Evolutionary conservation across 2,888 invertebrate species (phyloP), one percentile per base, ranked within the genome.

Genomic region (Teinopalpus imperialis): DNA sequence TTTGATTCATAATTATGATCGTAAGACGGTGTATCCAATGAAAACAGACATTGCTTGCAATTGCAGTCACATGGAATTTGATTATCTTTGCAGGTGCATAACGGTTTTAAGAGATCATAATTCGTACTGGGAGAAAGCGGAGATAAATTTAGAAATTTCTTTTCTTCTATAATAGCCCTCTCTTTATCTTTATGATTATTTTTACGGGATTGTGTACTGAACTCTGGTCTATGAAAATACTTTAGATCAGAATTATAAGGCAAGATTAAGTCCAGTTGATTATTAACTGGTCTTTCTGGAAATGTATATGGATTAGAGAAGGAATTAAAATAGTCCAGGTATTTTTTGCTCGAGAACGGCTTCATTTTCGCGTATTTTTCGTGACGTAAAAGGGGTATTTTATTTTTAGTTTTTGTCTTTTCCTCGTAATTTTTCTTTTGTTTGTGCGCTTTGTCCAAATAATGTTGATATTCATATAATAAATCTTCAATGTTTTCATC

Each of bases 371-470:
- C 53, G 51, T 60, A 81, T 48, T 68, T 70, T 12, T 85, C 82
- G 36, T 72, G 79, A 3, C 67, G 72, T 34, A 73, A 32, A 7
- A 68, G 56, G 1, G 86, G 86, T 16, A 81, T 72, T 64, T 82
- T 85, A 49, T 82, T 87, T 73, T 87, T 87, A 1, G 54, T 43
- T 63, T 78, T 81, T 13, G 60, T 53, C 58, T 75, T 81, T 53
- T 80, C 78, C 7, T 74, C 50, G 51, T 76, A 80, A 39, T 64
- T 66, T 40, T 69, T 55, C 49, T 70, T 69, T 52, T 86, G 81
- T 49, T 80, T 81, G 34, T 83, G 78, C 43, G 81, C 83, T 57
- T 72, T 86, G 29, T 87, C 81, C 59, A 88, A 69, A 53, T 79
- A 76, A 32, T 70, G 72, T 55, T 87, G 81, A 53, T 87, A 88